Base-by-base conservation (phyloP, 1,140 invertebrate species). In the Drosophila willistoni region DNA sequence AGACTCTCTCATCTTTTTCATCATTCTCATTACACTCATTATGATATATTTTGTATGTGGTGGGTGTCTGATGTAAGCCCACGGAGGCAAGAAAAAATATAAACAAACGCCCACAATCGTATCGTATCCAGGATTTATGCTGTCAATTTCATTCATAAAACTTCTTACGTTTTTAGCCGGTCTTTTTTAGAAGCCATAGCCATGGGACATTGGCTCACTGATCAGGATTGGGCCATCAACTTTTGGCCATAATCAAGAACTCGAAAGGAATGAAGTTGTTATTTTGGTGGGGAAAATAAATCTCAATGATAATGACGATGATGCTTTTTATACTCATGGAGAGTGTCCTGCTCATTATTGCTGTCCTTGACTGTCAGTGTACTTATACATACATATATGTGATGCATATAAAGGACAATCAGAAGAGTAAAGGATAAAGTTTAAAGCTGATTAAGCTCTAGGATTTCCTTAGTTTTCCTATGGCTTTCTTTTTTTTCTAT, bases 141-240 rank as follows among this genome's bases (percentile, higher is more conserved):
- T 51, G 62, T 44, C 79, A 68, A 86, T 86, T 87, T 79, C 83
- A 87, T 86, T 86, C 83, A 86, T 86, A 87, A 86, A 82, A 87
- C 41, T 78, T 69, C 61, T 62, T 77, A 73, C 79, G 71, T 39
- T 57, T 51, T 59, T 59, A 59, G n/a, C 56, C 29, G 56, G 56
- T 19, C 44, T 51, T 51, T 51, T 51, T 51, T n/a, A 22, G 44
- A 10, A 22, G 9, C 44, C 19, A 12, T 10, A 17, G 29, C 3
- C 6, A 3, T 6, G 6, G 29, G 5, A 14, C n/a, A 57, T 29
- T 25, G 39, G 6, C 1, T 39, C 57, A 17, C 34, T 19, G 34
- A 17, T 13, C 57, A 60, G 34, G 34, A 39, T 60, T 60, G 36
- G 9, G 57, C 57, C 7, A 36, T 51, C 17, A 51, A 51, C 9